A percentile compares a stretch with the other conserved stretches of the same genome.
These are phyloP conservation scores for Cybosia mesomella DNA, from an alignment of 2,888 invertebrate genomes.

Conservation along the genomic window DNA sequence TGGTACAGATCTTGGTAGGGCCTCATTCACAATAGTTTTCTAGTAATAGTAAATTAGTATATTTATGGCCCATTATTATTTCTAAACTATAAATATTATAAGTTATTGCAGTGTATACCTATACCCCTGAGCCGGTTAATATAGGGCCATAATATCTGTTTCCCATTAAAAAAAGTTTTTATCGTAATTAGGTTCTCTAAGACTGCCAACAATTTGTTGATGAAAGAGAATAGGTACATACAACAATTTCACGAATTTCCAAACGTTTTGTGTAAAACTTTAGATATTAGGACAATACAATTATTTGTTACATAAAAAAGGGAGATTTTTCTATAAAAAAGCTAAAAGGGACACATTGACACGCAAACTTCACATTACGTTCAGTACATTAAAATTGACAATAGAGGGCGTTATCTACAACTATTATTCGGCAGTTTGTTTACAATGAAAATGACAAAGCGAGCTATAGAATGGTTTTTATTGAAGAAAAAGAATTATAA, in stretches of 20 bases:
- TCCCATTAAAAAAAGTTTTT: no score
- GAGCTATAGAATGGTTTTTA: not conserved
- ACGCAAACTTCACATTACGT: constrained; percentile 48
- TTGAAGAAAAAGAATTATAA: not conserved
- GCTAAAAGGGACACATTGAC: constrained; percentile 38
- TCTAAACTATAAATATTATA: no score
- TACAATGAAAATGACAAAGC: constrained; percentile 20
- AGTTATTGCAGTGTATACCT: no score
- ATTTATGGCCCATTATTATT: no score
- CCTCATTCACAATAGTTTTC: no score
- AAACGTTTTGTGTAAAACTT: constrained; percentile 3
- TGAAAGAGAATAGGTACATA: not conserved
- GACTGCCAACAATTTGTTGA: not conserved
- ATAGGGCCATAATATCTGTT: no score
- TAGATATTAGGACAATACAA: constrained; percentile 5
- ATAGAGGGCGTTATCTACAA: constrained; percentile 31
- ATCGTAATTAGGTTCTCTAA: not conserved
- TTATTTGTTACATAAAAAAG: constrained; percentile 18
- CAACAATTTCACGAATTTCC: not conserved
- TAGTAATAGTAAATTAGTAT: no score
- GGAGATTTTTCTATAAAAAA: constrained; percentile 35
- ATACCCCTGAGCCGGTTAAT: no score
- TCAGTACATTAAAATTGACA: constrained; percentile 33
- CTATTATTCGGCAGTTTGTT: constrained; percentile 27
- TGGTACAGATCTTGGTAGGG: no score